Evolutionary conservation across 2,113 vertebrate genomes (phyloP).

Genomic region (Protobothrops flavoviridis): DNA sequence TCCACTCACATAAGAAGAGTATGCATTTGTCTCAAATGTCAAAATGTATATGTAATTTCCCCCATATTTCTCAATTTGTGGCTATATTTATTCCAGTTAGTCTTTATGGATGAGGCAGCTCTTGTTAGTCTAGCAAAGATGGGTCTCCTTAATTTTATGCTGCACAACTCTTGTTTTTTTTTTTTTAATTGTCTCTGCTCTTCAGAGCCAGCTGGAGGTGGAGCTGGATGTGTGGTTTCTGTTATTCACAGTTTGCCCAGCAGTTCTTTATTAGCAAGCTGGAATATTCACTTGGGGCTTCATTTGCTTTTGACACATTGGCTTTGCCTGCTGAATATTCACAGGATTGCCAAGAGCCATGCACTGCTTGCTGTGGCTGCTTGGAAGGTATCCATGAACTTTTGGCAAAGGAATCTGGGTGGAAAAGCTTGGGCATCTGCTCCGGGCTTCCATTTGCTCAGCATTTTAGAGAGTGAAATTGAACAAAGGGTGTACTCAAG

Average conservation of each 20-base stretch:
- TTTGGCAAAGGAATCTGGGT: neutral
- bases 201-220: neutral
- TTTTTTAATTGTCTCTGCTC: neutral
- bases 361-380: neutral
- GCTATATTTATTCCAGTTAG: neutral
- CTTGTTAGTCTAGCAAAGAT: neutral
- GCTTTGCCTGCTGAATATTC: constrained; percentile 11
- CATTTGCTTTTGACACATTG: neutral
- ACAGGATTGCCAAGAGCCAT: neutral
- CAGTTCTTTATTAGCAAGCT: neutral
- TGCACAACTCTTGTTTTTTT: neutral
- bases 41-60: neutral
- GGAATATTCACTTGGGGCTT: constrained; percentile 2
- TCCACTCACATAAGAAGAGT: neutral
- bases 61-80: neutral
- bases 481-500: neutral
- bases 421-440: neutral
- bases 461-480: neutral
- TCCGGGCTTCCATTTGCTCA: neutral
- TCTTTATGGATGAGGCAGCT: neutral
- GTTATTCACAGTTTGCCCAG: neutral
- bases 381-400: neutral
- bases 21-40: neutral
- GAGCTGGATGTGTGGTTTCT: neutral
- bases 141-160: neutral